Evolutionary conservation across 2,113 vertebrate species (phyloP).

Genomic region (Festucalex cinctus): DNA sequence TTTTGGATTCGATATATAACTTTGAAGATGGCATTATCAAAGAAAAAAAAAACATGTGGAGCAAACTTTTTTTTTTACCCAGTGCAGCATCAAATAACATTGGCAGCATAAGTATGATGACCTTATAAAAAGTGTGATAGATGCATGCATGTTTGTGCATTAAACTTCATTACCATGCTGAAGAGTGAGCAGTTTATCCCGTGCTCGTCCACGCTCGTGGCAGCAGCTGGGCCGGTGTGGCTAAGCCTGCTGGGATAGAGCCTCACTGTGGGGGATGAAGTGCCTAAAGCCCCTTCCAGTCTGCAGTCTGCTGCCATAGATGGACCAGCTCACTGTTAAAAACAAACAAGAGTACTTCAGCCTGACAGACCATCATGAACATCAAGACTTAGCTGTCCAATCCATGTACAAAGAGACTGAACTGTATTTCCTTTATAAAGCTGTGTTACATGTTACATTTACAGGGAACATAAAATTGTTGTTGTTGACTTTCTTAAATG

Average conservation of each 20-base stretch:
- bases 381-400: too few relatives aligned
- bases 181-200: constrained; percentile 37
- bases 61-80: too few relatives aligned
- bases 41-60: too few relatives aligned
- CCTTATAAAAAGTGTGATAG: constrained; percentile 16
- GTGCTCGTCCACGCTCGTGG: constrained; percentile 33
- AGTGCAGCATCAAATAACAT: constrained; percentile 8
- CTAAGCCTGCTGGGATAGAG: constrained; percentile 63
- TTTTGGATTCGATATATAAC: too few relatives aligned
- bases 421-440: background rate
- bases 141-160: constrained; percentile 16
- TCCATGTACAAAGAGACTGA: background rate
- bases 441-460: too few relatives aligned
- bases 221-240: constrained; percentile 42
- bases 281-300: constrained; percentile 60
- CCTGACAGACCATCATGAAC: constrained; percentile 20
- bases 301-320: constrained; percentile 59
- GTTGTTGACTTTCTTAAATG: too few relatives aligned
- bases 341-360: constrained; percentile 15
- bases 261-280: constrained; percentile 55
- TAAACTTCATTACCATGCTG: constrained; percentile 30
- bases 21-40: too few relatives aligned
- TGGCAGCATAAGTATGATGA: background rate
- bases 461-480: too few relatives aligned
- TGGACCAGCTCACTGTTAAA: constrained; percentile 39